phyloP scores from a whole-genome alignment of 2,113 vertebrate species.

The Lepus europaeus region DNA sequence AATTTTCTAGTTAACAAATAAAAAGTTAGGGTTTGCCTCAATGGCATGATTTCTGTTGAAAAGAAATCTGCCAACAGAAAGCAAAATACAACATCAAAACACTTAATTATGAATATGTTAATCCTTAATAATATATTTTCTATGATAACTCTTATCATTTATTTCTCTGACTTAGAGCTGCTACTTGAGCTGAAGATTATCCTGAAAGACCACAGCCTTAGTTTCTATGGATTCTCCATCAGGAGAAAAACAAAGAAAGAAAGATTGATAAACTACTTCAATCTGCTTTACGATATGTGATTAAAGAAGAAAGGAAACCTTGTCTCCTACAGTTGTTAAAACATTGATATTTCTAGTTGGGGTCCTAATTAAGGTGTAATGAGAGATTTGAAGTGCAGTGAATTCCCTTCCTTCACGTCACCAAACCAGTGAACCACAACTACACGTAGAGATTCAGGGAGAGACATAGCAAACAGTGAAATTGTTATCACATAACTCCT shows the following conservation, averaged over 20 bases:
- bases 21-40: background rate
- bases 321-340: constrained; percentile 78
- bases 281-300: constrained; percentile 54
- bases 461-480: constrained; percentile 60
- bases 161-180: background rate
- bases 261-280: constrained; percentile 60
- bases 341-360: constrained; percentile 72
- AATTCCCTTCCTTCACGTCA: constrained; percentile 66
- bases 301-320: constrained; percentile 81
- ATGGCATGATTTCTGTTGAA: background rate
- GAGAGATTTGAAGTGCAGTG: constrained; percentile 81
- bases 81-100: background rate
- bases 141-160: background rate
- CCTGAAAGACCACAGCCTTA: background rate
- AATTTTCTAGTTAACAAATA: background rate
- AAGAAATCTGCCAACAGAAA: background rate
- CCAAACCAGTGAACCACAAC: constrained; percentile 68
- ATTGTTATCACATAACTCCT: constrained; percentile 47
- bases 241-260: constrained; percentile 52
- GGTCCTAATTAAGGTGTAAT: constrained; percentile 77
- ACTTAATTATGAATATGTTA: background rate
- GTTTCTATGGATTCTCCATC: background rate
- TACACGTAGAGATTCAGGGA: constrained; percentile 64
- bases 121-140: constrained; percentile 5
- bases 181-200: background rate